Percentiles rank a stretch among this genome's conserved stretches.
These are phyloP conservation scores for Eubasilissa splendida DNA, from an alignment of 2,888 invertebrate species.

Conservation along the genomic window DNA sequence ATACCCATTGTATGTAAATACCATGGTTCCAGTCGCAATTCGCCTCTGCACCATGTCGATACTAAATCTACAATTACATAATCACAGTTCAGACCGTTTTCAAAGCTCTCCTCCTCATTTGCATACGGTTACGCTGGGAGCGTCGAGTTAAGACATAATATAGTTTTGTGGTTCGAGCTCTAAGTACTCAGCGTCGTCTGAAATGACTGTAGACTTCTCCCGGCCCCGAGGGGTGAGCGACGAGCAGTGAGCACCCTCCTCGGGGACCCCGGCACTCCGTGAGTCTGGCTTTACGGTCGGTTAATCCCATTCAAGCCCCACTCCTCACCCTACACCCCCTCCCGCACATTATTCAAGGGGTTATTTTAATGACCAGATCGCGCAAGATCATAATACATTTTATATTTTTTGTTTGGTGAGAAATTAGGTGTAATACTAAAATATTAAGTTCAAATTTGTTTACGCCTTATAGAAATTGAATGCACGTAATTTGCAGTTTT, in stretches of 20 bases:
- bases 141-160: conserved; percentile 2
- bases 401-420: neutral
- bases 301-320: conserved; percentile 35
- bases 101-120: neutral
- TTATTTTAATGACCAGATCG: conserved; percentile 20
- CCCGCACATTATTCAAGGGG: conserved; percentile 3
- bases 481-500: too few relatives aligned
- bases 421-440: conserved; percentile 6
- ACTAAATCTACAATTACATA: too few relatives aligned
- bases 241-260: neutral
- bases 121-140: neutral
- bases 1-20: too few relatives aligned
- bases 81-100: too few relatives aligned
- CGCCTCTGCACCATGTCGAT: too few relatives aligned
- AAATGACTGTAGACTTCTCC: conserved; percentile 12
- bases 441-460: too few relatives aligned
- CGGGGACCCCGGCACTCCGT: neutral
- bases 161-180: conserved; percentile 6
- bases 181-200: conserved; percentile 12
- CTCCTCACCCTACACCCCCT: conserved; percentile 12
- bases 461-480: too few relatives aligned
- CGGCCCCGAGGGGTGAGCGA: conserved; percentile 1
- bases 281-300: conserved; percentile 40
- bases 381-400: conserved; percentile 24
- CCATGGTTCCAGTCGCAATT: too few relatives aligned